Conservation (phyloP, 1,140 invertebrate species). For the Elymnias hypermnestra region DNA sequence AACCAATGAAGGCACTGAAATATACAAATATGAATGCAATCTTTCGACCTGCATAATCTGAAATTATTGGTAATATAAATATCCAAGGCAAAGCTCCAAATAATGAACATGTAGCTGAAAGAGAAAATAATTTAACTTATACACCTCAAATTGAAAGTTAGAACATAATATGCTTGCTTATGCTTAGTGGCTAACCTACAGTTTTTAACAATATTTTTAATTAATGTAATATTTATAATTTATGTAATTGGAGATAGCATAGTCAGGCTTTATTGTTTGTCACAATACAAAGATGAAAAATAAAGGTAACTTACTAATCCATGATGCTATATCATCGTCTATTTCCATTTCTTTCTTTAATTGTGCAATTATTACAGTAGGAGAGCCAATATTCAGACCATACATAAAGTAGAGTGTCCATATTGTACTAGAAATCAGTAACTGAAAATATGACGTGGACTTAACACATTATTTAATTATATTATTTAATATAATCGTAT, state of each 20-base stretch:
- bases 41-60: not conserved
- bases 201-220: too few species aligned
- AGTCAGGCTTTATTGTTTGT: too few species aligned
- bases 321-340: not conserved
- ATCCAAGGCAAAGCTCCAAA: slow-evolving; percentile 6
- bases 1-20: not conserved
- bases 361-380: not conserved
- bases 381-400: not conserved
- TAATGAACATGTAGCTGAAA: slow-evolving; percentile 2
- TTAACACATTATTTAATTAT: too few species aligned
- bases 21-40: slow-evolving; percentile 2
- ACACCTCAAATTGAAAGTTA: too few species aligned
- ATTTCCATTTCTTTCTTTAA: not conserved
- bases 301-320: not conserved
- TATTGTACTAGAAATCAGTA: not conserved
- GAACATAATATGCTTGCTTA: too few species aligned
- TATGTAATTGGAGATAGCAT: too few species aligned
- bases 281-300: not conserved
- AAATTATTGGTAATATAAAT: slow-evolving; percentile 1
- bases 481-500: too few species aligned
- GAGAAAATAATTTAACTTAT: too few species aligned
- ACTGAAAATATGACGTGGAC: too few species aligned
- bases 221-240: too few species aligned
- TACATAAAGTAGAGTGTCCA: not conserved
- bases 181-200: too few species aligned